Evolutionary conservation across 2,797 vertebrate species (phyloP), one percentile per base, ranked within the genome.

Genomic region (Molossus molossus): DNA sequence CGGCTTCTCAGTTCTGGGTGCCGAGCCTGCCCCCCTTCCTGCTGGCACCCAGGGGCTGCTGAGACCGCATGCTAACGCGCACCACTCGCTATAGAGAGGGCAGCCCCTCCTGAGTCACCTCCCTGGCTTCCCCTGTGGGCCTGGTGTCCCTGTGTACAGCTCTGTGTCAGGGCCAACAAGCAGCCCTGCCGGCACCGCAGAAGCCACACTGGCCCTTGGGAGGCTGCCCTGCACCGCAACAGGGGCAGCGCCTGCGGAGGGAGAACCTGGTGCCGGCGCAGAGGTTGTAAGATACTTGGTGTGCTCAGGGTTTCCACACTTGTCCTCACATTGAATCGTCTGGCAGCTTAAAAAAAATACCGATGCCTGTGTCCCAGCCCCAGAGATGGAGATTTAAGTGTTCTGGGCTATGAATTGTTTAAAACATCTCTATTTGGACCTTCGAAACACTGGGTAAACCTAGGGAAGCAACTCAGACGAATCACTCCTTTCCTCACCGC

Each of bases 201-300:
- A 8, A 67, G 57, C 50, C 1, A 0, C 27, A 21, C 48, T 21
- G 40, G 57, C 33, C 23, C 17, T 0, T 0, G 3, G 0, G 33
- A 45, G 15, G 40, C 73, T 40, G 33, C 65, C 18, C 1, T 20
- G 29, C n/a, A 15, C 67, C 5, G 3, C 45, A 3, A 9, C 27
- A 20, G 75, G 58, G 37, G 37, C 9, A 70, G 9, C 14, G 17
- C 23, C 10, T 18, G 14, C 23, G 13, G 33, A n/a, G 45, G 29
- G 20, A n/a, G 18, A n/a, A 12, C 11, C 45, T 37, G 0, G 2
- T 23, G n/a, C 12, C 6, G 4, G n/a, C 17, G 21, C 50, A 37
- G 50, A 23, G 57, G 64, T 18, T 37, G 17, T 84, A 33, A 27
- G 69, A 1, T 50, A 23, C 12, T 50, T 75, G 58, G 14, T 82